Base-by-base conservation (phyloP, 1,140 invertebrate species). In the Trichonephila inaurata region DNA sequence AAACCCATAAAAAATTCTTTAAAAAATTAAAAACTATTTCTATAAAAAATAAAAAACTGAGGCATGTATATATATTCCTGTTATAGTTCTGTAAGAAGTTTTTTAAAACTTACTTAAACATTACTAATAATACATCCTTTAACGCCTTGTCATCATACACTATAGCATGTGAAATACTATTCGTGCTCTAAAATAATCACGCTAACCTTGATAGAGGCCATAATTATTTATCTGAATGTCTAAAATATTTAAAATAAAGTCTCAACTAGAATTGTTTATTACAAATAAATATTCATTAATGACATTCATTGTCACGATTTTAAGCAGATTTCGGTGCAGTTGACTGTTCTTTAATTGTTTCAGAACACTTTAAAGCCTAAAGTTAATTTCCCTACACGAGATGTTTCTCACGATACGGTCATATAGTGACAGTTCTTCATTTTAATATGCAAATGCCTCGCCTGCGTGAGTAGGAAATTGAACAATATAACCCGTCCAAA, bases 261-360 rank as follows among this genome's bases (percentile, higher is more conserved):
- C 6, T 1, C 66, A 77, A 18, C 72, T 40, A 18, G 33, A 77
- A 77, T 77, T 77, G 72, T 77, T 77, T 77, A 77, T 77, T 61
- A 16, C 83, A 24, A 24, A 85, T 85, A 85, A 85, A 85, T 85
- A 85, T 85, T 85, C 83, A 85, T 85, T 85, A 85, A 85, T 61
- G 44, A 7, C 44, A 85, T 61, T 85, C 58, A 6, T 28, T 18
- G 51, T 85, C 83, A 85, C 83, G 83, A 33, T 18, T 77, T 40
- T 64, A 19, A 77, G 33, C 28, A 28, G 51, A 58, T 60, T 85
- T 61, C 44, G 12, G n/a, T 51, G 24, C 19, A 85, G 24, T 24
- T 61, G 19, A 77, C 24, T 12, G 14, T n/a, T 60, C 10, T 24
- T 85, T 85, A 85, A 85, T 85, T 85, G 83, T 85, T 85, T 85